Evolutionary conservation across 2,888 invertebrate genomes (phyloP), one percentile per base, ranked within the genome.

Genomic region (Cancer borealis): DNA sequence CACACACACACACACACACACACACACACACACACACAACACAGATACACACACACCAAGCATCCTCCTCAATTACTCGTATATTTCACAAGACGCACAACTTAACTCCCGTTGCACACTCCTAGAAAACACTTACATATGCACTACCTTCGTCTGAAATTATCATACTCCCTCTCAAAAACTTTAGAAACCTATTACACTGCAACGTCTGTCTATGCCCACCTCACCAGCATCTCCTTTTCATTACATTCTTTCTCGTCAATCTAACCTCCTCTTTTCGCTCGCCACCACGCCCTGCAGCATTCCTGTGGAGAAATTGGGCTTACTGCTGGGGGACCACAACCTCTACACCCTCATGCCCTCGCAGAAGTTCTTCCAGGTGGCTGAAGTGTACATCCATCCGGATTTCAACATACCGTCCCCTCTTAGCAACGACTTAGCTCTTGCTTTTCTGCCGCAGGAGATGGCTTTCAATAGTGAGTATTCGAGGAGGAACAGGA

Each of bases 351-450:
- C 93, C 10, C 91, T 95, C 12, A 93, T 93, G 30, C 94, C 94
- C 3, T 92, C 94, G 8, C 95, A 95, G n/a, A 95, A 94, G 84
- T 95, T 95, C 92, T 92, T 94, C 90, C 66, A 88, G n/a, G 92
- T 95, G 26, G 90, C 92, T 21, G 66, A 79, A 1, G 94, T 93
- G 26, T 90, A 93, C 79, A 92, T 95, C 26, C 95, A 95, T 84
- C 95, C 95, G 0, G 95, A 95, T 91, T 95, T 94, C 94, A 95
- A 95, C 90, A 21, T 88, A 0, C 95, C 95, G 0, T 91, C 92
- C n/a, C 93, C 95, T 12, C 93, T 95, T 17, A 95, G 95, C 66
- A 95, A 95, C n/a, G 95, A 95, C 89, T 54, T 95, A 3, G 95
- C 93, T 8, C 88, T 95, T 12, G 84, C 91, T 17, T 45, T 73